Evolutionary conservation across 2,797 vertebrate species (phyloP).

Genomic region (Choloepus didactylus): DNA sequence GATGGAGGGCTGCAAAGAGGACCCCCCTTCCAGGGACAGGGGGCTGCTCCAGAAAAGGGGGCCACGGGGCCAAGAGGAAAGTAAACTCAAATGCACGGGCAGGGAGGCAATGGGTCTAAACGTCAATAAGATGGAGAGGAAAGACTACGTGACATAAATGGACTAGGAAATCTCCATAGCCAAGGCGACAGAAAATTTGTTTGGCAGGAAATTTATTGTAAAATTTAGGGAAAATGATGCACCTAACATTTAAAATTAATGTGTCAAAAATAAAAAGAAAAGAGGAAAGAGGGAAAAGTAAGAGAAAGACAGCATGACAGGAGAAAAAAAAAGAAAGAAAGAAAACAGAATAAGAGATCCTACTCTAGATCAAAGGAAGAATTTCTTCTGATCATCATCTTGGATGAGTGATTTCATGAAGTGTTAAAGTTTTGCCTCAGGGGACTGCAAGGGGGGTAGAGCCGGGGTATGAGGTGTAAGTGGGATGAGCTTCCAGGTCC

Average conservation of each 20-base stretch:
- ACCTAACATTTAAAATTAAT: slow-evolving; percentile 54
- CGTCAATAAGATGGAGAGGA: background rate
- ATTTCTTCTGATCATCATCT: background rate
- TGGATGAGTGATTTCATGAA: background rate
- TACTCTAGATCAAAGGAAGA: slow-evolving; percentile 14
- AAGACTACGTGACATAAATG: background rate
- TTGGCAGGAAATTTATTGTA: slow-evolving; percentile 4
- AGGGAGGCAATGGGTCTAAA: background rate
- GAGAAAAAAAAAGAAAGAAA: background rate
- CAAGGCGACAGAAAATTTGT: background rate
- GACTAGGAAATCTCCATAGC: background rate
- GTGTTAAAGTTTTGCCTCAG: slow-evolving; percentile 2
- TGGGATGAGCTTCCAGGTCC: background rate
- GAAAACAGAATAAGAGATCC: background rate
- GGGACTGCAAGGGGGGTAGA: background rate
- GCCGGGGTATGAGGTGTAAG: background rate
- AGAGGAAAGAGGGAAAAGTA: background rate
- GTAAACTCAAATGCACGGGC: background rate
- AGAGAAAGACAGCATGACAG: background rate
- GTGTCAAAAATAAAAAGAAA: background rate
- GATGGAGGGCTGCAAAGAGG: rapidly evolving
- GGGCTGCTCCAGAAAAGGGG: background rate
- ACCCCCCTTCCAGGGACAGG: background rate
- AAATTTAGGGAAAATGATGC: slow-evolving; percentile 31
- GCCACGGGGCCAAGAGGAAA: background rate